Evolutionary conservation across 2,888 invertebrate genomes (phyloP).

Genomic region (Orthonychiurus folsomi): DNA sequence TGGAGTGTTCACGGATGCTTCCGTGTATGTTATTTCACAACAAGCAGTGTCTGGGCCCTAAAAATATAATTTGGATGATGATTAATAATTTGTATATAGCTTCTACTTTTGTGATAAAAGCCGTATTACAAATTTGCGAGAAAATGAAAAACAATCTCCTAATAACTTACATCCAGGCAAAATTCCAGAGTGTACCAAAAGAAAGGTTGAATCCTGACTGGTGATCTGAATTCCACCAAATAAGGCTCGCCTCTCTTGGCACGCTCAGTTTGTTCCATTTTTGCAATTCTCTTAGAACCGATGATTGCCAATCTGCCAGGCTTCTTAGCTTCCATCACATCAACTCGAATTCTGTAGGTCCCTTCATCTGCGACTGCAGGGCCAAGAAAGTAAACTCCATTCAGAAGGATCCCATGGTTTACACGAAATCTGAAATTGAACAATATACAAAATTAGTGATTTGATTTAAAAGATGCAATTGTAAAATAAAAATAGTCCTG

Average conservation of each 20-base stretch:
- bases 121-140: no score
- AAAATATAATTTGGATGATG: neutral
- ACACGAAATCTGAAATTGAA: neutral
- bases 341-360: neutral
- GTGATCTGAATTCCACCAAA: neutral
- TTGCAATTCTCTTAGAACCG: neutral
- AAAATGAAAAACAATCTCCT: neutral
- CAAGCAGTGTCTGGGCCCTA: neutral
- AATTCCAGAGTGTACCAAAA: neutral
- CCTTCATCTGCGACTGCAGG: neutral
- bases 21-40: neutral
- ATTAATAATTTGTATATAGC: neutral
- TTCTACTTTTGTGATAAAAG: no score
- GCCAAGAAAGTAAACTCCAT: neutral
- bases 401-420: neutral
- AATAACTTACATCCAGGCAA: neutral
- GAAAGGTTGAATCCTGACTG: neutral
- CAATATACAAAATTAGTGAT: no score
- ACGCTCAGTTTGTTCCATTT: neutral
- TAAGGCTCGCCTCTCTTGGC: neutral
- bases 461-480: no score
- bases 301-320: neutral
- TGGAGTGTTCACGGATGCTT: neutral
- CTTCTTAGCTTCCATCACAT: neutral
- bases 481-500: no score